Evolutionary conservation across 2,113 vertebrate genomes (phyloP), one percentile per base, ranked within the genome.

Genomic region (Chlamydotis undulata): DNA sequence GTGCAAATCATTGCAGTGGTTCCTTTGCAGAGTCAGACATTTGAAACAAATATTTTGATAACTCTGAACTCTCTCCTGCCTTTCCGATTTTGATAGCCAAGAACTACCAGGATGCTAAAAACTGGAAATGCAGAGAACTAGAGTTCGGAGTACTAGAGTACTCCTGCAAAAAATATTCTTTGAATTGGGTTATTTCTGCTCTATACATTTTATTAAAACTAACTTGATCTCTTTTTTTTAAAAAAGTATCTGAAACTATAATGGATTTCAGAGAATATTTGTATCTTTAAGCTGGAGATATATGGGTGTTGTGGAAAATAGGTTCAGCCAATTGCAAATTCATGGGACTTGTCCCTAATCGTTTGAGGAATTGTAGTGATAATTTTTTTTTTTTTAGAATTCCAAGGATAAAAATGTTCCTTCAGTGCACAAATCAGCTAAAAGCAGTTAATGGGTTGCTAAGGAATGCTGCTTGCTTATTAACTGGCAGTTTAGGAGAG

Each of bases 371-470:
- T n/a, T 47, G 17, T 15, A 55, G 4, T 6, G 64, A 33, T 83
- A 9, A 18, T 13, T 29, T 73, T 47, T 37, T 35, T 35, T 35
- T 74, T 45, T 50, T 37, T 50, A 79, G 79, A 77, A 88, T 91
- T 90, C 57, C 17, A 23, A 70, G 50, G 39, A 56, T 75, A 28
- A 78, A 81, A 41, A 47, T 65, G 50, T 74, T 76, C 17, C 47
- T 87, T 47, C 17, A 8, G 79, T 55, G 75, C 78, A 35, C 19
- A 85, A 37, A 79, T 59, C 50, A 87, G 25, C 67, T 80, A 59
- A 93, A 83, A 65, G 75, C 84, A 74, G 75, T 55, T 90, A 81
- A 82, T 73, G 71, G 68, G 71, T 87, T 96, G 76, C 90, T 90
- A 35, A 93, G 87, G 68, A 77, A 88, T 94, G 11, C 68, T 63